Percentiles rank a stretch among this genome's conserved stretches.
phyloP scores from a whole-genome alignment of 2,113 vertebrate genomes.

The human (Homo sapiens) region GRCh38 chr22:17762001-17762500 shows the following conservation, averaged over 20 bases:
- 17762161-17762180: not conserved
- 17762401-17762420: not conserved
- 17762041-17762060: not conserved
- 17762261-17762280: too few species aligned
- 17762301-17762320: not conserved
- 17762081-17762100: too few species aligned
- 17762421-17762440: too few species aligned
- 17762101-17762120: not conserved
- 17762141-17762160: not conserved
- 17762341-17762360: not conserved
- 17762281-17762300: not conserved
- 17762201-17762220: not conserved
- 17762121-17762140: not conserved
- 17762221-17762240: not conserved
- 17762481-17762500: not conserved
- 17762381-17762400: not conserved
- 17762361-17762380: not conserved
- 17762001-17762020: not conserved
- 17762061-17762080: not conserved
- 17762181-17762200: not conserved
- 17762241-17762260: not conserved
- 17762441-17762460: not conserved
- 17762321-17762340: not conserved
- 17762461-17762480: not conserved
- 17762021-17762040: not conserved